Base-by-base conservation (phyloP, 2,113 vertebrate genomes). In the Xyliphius kryptos region DNA sequence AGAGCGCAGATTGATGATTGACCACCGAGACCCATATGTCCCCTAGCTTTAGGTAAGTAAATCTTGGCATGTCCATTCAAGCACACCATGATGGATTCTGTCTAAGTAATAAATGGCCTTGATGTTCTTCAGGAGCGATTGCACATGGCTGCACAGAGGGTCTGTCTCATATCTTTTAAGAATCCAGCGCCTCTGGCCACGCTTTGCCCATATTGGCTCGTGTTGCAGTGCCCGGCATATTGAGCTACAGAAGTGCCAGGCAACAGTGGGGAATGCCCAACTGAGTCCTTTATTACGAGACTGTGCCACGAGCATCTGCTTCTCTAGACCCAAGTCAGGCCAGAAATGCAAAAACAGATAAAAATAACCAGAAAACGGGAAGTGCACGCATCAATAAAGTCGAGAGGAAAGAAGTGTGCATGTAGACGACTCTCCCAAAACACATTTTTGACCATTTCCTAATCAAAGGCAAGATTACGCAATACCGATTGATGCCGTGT, bases 201-300 rank as follows among this genome's bases (percentile, higher is more conserved):
- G 43, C 65, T 72, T n/a, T n/a, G n/a, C n/a, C n/a, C n/a, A n/a
- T n/a, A n/a, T 36, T 52, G 78, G 67, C n/a, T n/a, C n/a, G n/a
- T n/a, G n/a, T n/a, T n/a, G 64, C 26, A 52, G 63, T 51, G 54
- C 63, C 56, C 59, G 74, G 74, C 81, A 87, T 84, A 85, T 83
- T 78, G 83, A 82, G 66, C 60, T 67, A 68, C 75, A 81, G 66
- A 53, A 70, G 71, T 79, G 82, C 84, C 80, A 85, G 71, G 14
- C 38, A 72, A 74, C 71, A 74, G 75, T 73, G 58, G n/a, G n/a
- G n/a, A n/a, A n/a, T n/a, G 79, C 80, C 78, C 69, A 63, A 67
- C 65, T 76, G 72, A 74, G 77, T 74, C 26, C 26, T 32, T 32
- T 32, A 32, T 73, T 73, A 32, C 65, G 59, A 38, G 58, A 70